Conservation (phyloP, 1,140 invertebrate genomes). For the Drosophila sechellia region DNA sequence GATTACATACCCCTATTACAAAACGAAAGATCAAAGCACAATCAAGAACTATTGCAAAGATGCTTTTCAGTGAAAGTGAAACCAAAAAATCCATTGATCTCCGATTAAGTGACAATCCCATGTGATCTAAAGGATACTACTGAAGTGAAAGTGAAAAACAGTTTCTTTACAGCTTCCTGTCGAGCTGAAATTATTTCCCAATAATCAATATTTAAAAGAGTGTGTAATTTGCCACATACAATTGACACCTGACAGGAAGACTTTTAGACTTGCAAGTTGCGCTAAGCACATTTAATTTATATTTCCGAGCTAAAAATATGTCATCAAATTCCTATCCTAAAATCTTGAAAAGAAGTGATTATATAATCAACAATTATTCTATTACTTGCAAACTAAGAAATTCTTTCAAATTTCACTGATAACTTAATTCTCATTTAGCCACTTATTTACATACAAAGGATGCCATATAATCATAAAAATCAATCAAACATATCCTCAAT, state of each 20-base stretch:
- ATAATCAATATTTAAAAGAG: background rate
- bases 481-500: background rate
- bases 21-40: conserved; percentile 16
- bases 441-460: no score
- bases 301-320: no score
- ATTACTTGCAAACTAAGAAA: no score
- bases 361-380: background rate
- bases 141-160: conserved; percentile 52
- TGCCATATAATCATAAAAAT: no score
- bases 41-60: conserved; percentile 35
- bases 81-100: conserved; percentile 9
- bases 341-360: background rate
- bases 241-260: conserved; percentile 14
- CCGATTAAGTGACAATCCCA: conserved; percentile 29
- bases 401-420: no score
- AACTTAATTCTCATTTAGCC: no score
- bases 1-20: conserved; percentile 51
- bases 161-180: conserved; percentile 26
- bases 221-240: background rate
- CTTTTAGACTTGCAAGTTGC: background rate
- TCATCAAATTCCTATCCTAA: no score
- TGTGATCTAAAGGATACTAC: conserved; percentile 26
- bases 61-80: conserved; percentile 69
- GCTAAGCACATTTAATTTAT: no score
- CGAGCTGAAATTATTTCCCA: background rate